phyloP scores from a whole-genome alignment of 2,113 vertebrate species.

The Hoplias malabaricus region DNA sequence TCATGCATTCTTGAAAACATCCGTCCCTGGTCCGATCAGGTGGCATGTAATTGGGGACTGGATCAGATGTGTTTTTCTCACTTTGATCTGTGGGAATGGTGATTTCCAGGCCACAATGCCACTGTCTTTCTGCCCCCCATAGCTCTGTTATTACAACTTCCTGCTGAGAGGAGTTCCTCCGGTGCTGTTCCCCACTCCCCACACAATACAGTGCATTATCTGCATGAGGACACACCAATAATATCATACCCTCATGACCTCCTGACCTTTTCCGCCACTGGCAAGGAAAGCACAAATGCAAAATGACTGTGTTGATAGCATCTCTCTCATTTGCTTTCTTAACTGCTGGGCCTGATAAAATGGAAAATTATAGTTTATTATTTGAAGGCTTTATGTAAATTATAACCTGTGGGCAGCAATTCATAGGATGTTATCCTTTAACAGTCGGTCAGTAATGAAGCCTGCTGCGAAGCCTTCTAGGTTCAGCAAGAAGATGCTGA shows the following conservation, averaged over 20 bases:
- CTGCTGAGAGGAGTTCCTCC: conserved; percentile 51
- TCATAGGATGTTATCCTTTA: neutral
- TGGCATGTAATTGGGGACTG: conserved; percentile 34
- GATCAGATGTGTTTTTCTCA: conserved; percentile 19
- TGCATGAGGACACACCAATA: conserved; percentile 55
- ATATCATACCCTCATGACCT: conserved; percentile 65
- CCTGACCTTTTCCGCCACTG: conserved; percentile 36
- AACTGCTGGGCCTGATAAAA: neutral
- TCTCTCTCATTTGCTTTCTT: neutral
- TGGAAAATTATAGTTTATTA: neutral
- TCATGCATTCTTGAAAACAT: conserved; percentile 5
- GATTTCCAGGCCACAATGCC: conserved; percentile 31
- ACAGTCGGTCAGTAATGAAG: neutral
- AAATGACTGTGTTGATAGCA: neutral
- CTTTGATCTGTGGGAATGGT: conserved; percentile 39
- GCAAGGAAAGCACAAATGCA: neutral
- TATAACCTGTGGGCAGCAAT: neutral
- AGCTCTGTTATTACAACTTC: conserved; percentile 60
- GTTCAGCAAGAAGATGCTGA: too few relatives aligned
- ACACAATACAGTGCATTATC: conserved; percentile 60
- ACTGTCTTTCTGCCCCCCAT: conserved; percentile 21
- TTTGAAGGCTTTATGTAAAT: neutral
- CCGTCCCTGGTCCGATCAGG: neutral
- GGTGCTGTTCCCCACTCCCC: conserved; percentile 39
- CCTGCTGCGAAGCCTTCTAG: too few relatives aligned